Conservation (phyloP, 2,888 invertebrate genomes). For the Allygus modestus region DNA sequence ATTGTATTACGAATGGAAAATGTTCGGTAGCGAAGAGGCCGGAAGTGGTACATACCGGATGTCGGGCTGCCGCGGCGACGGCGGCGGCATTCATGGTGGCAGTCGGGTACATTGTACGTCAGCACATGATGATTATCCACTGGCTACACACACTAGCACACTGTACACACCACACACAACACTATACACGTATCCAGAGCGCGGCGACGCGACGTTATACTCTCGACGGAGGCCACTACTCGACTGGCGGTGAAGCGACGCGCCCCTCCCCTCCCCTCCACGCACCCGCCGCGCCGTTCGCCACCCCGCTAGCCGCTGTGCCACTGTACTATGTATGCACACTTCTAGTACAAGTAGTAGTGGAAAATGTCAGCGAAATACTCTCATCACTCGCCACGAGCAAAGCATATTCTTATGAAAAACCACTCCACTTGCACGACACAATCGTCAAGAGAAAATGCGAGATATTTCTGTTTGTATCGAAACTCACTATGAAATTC, state of each 20-base stretch:
- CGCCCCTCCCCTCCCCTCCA: constrained; percentile 64
- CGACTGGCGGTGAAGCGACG: constrained; percentile 63
- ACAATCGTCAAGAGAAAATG: too few relatives aligned
- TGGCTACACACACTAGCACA: constrained; percentile 65
- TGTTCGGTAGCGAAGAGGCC: not conserved
- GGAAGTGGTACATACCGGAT: constrained; percentile 83
- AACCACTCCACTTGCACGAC: too few relatives aligned
- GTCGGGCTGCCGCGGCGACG: constrained; percentile 89
- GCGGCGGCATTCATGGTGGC: constrained; percentile 92
- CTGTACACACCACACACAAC: constrained; percentile 72
- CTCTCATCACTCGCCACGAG: too few relatives aligned
- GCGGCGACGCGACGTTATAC: constrained; percentile 72
- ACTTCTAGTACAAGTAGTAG: too few relatives aligned
- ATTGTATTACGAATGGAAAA: too few relatives aligned
- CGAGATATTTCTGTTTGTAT: too few relatives aligned
- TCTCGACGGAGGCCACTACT: constrained; percentile 66
- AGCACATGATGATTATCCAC: constrained; percentile 72
- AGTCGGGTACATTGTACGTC: constrained; percentile 87
- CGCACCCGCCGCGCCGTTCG: constrained; percentile 47
- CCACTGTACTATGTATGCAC: not conserved
- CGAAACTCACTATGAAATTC: too few relatives aligned
- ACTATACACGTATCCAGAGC: constrained; percentile 73
- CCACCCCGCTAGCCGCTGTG: constrained; percentile 68
- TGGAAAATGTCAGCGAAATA: too few relatives aligned
- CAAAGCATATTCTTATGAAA: too few relatives aligned